Evolutionary conservation across 2,113 vertebrate genomes (phyloP).

Genomic region (Aviceda subcristata): DNA sequence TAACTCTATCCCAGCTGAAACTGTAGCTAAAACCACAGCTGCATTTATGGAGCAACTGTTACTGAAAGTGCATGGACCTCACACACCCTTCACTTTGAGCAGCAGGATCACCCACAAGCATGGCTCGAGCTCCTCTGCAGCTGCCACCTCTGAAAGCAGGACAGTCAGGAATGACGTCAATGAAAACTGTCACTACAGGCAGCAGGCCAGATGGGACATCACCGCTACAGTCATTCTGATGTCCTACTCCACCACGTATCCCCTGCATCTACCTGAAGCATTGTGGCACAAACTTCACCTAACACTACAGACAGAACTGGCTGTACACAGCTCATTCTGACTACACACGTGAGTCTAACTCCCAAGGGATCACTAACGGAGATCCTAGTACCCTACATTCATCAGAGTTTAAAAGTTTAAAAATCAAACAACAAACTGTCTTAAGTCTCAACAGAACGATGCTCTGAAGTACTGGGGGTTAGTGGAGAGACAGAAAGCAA

Average conservation of each 20-base stretch:
- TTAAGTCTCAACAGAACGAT: not conserved
- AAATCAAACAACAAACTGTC: not conserved
- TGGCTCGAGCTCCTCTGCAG: rapidly evolving
- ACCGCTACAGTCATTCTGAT: not conserved
- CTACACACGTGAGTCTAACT: not conserved
- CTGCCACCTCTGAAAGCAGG: not conserved
- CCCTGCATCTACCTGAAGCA: rapidly evolving
- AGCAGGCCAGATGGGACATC: not conserved
- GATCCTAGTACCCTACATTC: not conserved
- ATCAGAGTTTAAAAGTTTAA: not conserved
- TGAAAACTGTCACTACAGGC: not conserved
- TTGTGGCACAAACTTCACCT: not conserved
- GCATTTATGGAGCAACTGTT: not conserved
- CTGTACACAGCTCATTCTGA: not conserved
- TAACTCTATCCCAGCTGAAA: too few species aligned
- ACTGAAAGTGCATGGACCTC: not conserved
- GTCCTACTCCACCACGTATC: rapidly evolving
- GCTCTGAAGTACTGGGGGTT: not conserved
- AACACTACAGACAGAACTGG: not conserved
- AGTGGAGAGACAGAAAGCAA: not conserved
- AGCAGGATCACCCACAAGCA: rapidly evolving
- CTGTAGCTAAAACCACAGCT: not conserved
- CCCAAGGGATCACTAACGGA: not conserved
- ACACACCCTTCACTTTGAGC: not conserved
- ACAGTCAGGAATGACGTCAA: not conserved